phyloP scores from a whole-genome alignment of 2,888 invertebrate species.

The Sisyra nigra region DNA sequence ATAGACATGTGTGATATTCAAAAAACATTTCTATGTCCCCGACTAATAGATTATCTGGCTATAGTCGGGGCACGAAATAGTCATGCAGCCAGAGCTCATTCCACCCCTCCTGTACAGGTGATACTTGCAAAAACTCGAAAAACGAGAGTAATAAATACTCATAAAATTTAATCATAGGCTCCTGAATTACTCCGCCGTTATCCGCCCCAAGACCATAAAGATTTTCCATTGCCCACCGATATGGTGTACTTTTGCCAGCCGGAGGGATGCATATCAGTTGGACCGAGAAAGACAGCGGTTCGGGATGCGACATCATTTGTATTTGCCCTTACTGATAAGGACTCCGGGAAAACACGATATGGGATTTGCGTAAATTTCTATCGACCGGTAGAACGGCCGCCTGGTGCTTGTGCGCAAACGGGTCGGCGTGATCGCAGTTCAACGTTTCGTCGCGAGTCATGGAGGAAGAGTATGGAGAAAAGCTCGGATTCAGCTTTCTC shows the following conservation, averaged over 20 bases:
- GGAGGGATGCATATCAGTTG: constrained; percentile 90
- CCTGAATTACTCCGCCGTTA: constrained; percentile 92
- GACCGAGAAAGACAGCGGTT: constrained; percentile 66
- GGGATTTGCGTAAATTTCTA: constrained; percentile 99
- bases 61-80: constrained; percentile 83
- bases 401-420: constrained; percentile 18
- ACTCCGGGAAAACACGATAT: constrained; percentile 85
- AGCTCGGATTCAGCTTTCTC: constrained; percentile 88
- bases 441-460: constrained; percentile 65
- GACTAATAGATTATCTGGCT: constrained; percentile 89
- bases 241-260: constrained; percentile 99
- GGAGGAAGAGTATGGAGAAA: constrained; percentile 83
- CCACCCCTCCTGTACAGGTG: constrained; percentile 67
- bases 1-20: constrained; percentile 40
- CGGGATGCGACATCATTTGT: constrained; percentile 94
- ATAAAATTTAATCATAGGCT: constrained; percentile 35
- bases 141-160: neutral
- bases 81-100: constrained; percentile 42
- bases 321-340: constrained; percentile 96
- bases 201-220: constrained; percentile 88
- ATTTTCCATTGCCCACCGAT: constrained; percentile 93
- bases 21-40: constrained; percentile 68
- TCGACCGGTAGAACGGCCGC: constrained; percentile 63
- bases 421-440: constrained; percentile 32
- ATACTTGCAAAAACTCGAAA: constrained; percentile 12